Evolutionary conservation across 2,888 invertebrate species (phyloP), one percentile per base, ranked within the genome.

Genomic region (Falcaria lacertinaria): DNA sequence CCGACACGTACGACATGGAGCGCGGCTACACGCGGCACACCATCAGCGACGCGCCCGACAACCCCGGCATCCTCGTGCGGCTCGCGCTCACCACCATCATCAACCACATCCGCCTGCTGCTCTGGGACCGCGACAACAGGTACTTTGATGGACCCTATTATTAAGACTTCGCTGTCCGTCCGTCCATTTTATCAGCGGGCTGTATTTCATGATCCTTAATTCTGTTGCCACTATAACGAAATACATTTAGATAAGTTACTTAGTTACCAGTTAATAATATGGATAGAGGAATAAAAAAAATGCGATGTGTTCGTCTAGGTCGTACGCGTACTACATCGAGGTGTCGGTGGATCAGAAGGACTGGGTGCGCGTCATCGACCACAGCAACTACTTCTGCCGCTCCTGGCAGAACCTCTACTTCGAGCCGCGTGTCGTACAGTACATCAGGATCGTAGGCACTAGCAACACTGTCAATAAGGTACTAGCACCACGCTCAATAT

Each of bases 401-500:
- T 98, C 98, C 14, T 98, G 97, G 97, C 99, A 99, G 89, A 94
- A 93, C 74, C 91, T 99, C 39, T 98, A 96, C 89, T 99, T 99
- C 84, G 92, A 94, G 58, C 92, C 96, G 28, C 87, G 96, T 46
- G 98, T 98, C 42, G 96, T 98, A 49, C 94, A 94, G 82, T 96
- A 92, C 76, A 93, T 96, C 57, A 92, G 93, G 59, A 87, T 96
- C 47, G 93, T 95, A 42, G 98, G 99, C 60, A 98, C 98, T 15
- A 95, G 97, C 79, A 98, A 98, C 79, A 97, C 98, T 13, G 96
- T 97, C 17, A 98, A 98, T 80, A 94, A 96, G 89, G 97, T 94
- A 14, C 25, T 19, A 4, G 33, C 14, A 6, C 4, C 7, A 2
- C 7, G 11, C 14, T n/a, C n/a, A n/a, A n/a, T n/a, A n/a, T n/a